Evolutionary conservation across 2,113 vertebrate species (phyloP), one percentile per base, ranked within the genome.

Genomic region (Plecotus auritus): DNA sequence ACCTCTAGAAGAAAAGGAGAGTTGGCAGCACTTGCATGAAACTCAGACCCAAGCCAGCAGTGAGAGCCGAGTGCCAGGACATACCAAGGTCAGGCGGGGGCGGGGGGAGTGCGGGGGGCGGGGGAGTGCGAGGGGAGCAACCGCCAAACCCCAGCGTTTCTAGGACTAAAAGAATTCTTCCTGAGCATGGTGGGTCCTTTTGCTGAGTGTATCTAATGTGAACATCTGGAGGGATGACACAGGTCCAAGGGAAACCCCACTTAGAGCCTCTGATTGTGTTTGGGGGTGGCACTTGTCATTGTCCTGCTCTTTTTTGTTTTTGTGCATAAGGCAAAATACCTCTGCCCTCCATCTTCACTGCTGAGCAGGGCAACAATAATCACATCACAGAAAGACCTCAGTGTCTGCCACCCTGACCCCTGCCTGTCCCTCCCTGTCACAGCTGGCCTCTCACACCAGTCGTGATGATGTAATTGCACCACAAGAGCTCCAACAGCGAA

Each of bases 401-500:
- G 74, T 28, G 22, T n/a, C 47, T 88, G 67, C 66, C 91, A 66
- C 22, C 40, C 88, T 69, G 28, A 56, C 61, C 22, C 61, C n/a
- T 12, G 70, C 76, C 77, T 73, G 54, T 85, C 67, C 73, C 94
- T 82, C 51, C 66, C 45, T 66, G 93, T 74, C 91, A 66, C 35
- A 30, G 66, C 85, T 59, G 72, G 94, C 51, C 81, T 61, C 61
- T 93, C 61, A 76, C 30, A 47, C 26, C 22, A 37, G 61, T 37
- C 84, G 42, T 1, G 20, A 30, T 3, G 61, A 70, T 20, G 16
- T 49, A 51, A 93, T 18, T 49, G 22, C 64, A 37, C 69, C 42
- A 45, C 49, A 16, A 28, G 9, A 11, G 67, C 85, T 74, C 88
- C 51, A 17, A 78, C 85, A 93, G 76, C 10, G 40, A 70, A 7